Base-by-base conservation (phyloP, 2,888 invertebrate species). In the Syrista parreyssii region DNA sequence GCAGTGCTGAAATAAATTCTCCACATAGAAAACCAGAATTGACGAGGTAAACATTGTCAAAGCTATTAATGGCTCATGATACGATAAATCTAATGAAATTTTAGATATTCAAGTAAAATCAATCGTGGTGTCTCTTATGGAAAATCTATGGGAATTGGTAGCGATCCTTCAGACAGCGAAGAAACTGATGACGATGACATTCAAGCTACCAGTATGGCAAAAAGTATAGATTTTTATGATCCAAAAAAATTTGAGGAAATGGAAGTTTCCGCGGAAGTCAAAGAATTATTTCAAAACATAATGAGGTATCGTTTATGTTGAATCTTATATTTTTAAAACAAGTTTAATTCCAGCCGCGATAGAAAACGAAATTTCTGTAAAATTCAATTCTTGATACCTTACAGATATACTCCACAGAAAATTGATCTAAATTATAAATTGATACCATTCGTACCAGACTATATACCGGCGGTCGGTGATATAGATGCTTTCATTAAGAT, bases 401-500 rank as follows among this genome's bases (percentile, higher is more conserved):
- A 12, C 88, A 98, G 98, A 88, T 99, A 98, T 90, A 97, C 97
- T 1, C 98, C 99, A 0, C 98, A 98, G 92, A 95, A 95, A 86
- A 96, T 98, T 77, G 97, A 98, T 84, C 93, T 98, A 72, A 97
- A 97, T 76, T 96, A 96, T 90, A 97, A 97, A 88, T 93, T 99
- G 88, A 96, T 97, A 87, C 98, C 99, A 0, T 99, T 99, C 90
- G 95, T 99, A 77, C 98, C 99, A 1, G 99, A 99, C 88, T 99
- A 96, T 92, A 96, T 99, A 85, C 99, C 99, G 12, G 98, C 98
- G 0, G 98, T 99, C 74, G 99, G 99, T 0, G 99, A 99, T 91
- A 98, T 99, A 84, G 99, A 99, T 92, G 98, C 98, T 4, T 99
- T 99, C 92, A 94, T 99, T 69, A 99, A 99, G 93, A 96, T 98